These are phyloP conservation scores for Heterohyrax brucei DNA, from an alignment of 2,797 vertebrate species.

Conservation along the genomic window DNA sequence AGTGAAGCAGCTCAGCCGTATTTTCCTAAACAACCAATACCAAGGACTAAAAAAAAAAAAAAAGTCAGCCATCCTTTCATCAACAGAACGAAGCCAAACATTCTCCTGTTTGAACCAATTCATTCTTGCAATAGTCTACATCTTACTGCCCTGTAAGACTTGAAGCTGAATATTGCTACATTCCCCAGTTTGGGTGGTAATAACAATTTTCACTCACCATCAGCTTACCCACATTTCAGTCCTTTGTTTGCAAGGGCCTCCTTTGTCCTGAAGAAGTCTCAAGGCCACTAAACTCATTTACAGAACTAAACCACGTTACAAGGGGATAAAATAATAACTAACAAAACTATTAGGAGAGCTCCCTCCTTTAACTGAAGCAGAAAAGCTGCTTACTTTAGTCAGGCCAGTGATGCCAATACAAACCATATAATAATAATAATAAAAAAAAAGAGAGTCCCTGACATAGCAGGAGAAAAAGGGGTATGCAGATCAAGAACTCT, in stretches of 20 bases:
- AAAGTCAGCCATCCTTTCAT: neutral
- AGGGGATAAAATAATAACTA: conserved; percentile 9
- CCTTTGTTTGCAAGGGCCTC: neutral
- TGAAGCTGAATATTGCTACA: neutral
- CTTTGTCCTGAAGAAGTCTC: neutral
- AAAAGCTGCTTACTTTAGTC: neutral
- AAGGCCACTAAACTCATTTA: neutral
- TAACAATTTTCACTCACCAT: neutral
- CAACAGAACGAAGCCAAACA: neutral
- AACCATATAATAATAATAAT: neutral
- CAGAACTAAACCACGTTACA: conserved; percentile 21
- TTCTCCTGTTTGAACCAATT: neutral
- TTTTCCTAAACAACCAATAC: conserved; percentile 62
- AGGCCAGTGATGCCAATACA: neutral
- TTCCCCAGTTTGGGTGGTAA: neutral
- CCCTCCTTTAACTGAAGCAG: neutral
- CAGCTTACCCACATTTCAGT: neutral
- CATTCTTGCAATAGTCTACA: neutral
- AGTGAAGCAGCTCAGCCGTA: conserved; percentile 42
- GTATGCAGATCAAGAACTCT: no score
- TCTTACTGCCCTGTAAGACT: neutral
- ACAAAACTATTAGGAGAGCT: neutral
- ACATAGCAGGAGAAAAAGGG: no score
- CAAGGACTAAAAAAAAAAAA: neutral
- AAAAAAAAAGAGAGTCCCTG: no score